phyloP scores from a whole-genome alignment of 2,797 vertebrate species.

The Gastrophryne carolinensis region DNA sequence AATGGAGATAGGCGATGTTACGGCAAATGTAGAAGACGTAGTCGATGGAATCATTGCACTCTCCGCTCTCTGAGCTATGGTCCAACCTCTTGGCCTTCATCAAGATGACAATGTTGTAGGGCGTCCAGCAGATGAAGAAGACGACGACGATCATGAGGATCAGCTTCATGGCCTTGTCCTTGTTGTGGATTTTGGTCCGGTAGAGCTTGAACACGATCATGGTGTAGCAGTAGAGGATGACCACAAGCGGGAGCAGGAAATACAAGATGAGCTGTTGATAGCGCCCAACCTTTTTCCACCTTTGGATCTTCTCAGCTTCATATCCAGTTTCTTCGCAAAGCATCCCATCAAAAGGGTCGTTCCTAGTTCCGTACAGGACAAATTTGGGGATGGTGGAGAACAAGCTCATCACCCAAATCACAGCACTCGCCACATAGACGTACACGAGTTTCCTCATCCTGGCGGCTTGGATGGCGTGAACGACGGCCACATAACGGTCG shows the following conservation, averaged over 20 bases:
- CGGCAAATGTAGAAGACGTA: slow-evolving; percentile 67
- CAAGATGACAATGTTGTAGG: slow-evolving; percentile 73
- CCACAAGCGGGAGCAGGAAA: slow-evolving; percentile 68
- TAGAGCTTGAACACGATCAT: slow-evolving; percentile 69
- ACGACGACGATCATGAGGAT: slow-evolving; percentile 74
- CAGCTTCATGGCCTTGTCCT: slow-evolving; percentile 72
- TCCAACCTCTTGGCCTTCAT: slow-evolving; percentile 59
- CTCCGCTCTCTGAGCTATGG: fast-evolving
- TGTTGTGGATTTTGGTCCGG: slow-evolving; percentile 68
- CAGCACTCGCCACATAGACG: slow-evolving; percentile 58
- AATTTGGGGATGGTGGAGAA: slow-evolving; percentile 72
- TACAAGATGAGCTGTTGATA: slow-evolving; percentile 75
- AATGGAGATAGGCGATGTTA: slow-evolving; percentile 75
- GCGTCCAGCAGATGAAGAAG: slow-evolving; percentile 77
- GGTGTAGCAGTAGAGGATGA: slow-evolving; percentile 74
- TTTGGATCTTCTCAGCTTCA: slow-evolving; percentile 15
- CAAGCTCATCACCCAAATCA: slow-evolving; percentile 70
- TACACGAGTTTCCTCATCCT: slow-evolving; percentile 64
- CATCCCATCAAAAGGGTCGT: fast-evolving
- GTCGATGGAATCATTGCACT: slow-evolving; percentile 54
- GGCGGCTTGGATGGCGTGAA: slow-evolving; percentile 69
- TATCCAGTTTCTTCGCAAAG: slow-evolving; percentile 70
- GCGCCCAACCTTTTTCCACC: slow-evolving; percentile 66
- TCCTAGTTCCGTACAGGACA: slow-evolving; percentile 59
- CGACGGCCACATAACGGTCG: slow-evolving; percentile 77